phyloP scores from a whole-genome alignment of 1,140 invertebrate genomes.

The Solen grandis region DNA sequence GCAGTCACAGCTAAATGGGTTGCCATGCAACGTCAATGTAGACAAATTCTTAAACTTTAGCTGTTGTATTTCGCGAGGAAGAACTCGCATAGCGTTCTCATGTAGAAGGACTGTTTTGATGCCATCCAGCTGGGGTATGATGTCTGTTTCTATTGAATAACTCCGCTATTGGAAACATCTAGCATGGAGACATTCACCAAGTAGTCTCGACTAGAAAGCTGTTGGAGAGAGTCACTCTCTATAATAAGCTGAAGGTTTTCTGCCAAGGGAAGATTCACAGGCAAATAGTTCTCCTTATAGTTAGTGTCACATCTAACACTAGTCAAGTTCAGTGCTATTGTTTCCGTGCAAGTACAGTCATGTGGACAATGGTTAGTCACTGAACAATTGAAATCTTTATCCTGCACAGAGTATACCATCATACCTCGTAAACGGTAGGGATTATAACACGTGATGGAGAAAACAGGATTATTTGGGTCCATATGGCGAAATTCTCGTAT shows the following conservation, averaged over 20 bases:
- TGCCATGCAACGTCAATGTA: conserved; percentile 40
- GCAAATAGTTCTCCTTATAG: neutral
- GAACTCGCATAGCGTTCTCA: neutral
- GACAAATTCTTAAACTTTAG: conserved; percentile 4
- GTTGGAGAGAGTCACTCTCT: neutral
- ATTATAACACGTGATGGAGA: conserved; percentile 8
- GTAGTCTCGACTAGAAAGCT: neutral
- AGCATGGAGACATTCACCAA: neutral
- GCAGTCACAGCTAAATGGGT: conserved; percentile 57
- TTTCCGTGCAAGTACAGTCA: neutral
- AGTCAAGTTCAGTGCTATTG: neutral
- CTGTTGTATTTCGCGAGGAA: neutral
- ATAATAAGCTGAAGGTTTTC: neutral
- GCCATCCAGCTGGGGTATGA: neutral
- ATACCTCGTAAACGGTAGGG: neutral
- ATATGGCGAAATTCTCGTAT: neutral
- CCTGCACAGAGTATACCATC: neutral
- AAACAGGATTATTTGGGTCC: conserved; percentile 22
- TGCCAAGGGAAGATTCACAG: neutral
- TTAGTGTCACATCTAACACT: neutral
- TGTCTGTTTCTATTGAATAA: neutral
- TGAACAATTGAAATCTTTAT: conserved; percentile 16
- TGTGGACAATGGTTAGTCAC: neutral
- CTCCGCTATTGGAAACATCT: conserved; percentile 5
- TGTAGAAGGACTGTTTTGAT: neutral